Percentiles rank a stretch among this genome's conserved stretches.
Conservation (phyloP, 2,888 invertebrate species). For the Acheta domesticus region DNA sequence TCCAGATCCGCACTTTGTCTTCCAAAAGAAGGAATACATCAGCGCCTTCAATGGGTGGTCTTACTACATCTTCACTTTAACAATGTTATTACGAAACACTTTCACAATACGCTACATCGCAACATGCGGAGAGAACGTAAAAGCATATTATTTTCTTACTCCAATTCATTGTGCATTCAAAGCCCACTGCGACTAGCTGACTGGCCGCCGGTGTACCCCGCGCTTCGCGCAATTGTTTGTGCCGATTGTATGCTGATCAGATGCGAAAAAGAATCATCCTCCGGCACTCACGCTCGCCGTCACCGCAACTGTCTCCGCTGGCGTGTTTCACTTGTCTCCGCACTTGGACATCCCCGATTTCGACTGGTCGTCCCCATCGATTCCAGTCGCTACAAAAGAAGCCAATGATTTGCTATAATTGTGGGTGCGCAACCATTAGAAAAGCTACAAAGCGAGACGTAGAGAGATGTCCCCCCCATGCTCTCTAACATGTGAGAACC, state of each 20-base stretch:
- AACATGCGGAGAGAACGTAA: background rate
- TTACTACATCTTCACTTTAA: background rate
- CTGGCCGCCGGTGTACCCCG: background rate
- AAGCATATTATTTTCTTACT: background rate
- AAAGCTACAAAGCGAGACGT: background rate
- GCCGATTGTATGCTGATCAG: background rate
- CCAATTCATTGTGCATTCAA: background rate
- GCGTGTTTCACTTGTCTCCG: too few relatives aligned
- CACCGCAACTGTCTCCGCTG: too few relatives aligned
- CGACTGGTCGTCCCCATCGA: too few relatives aligned
- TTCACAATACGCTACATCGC: conserved; percentile 1
- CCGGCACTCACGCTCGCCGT: too few relatives aligned
- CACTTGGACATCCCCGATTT: too few relatives aligned
- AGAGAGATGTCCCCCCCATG: background rate
- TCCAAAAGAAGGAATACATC: background rate
- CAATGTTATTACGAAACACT: background rate
- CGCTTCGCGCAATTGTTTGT: background rate
- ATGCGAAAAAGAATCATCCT: background rate
- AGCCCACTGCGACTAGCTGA: background rate
- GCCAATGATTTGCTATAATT: too few relatives aligned
- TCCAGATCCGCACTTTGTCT: too few relatives aligned
- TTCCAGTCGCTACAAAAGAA: too few relatives aligned
- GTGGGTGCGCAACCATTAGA: background rate
- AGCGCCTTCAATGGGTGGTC: background rate
- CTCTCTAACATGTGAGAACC: background rate